phyloP scores from a whole-genome alignment of 2,888 invertebrate species.

The Cantharis nigra region DNA sequence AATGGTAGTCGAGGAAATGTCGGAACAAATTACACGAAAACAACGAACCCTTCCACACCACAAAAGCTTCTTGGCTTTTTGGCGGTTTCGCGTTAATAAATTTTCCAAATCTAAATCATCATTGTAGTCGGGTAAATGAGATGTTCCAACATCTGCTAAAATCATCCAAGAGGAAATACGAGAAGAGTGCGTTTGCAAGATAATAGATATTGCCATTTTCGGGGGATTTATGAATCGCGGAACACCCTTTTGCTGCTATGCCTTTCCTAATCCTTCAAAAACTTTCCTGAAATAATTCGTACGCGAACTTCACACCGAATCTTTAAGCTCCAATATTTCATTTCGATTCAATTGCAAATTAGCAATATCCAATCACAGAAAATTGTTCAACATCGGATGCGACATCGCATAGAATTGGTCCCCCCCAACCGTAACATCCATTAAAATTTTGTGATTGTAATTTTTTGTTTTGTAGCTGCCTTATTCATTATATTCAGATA shows the following conservation, averaged over 20 bases:
- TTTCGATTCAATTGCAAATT: background rate
- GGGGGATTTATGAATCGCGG: conserved; percentile 15
- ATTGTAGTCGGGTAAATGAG: conserved; percentile 4
- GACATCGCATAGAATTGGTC: too few species aligned
- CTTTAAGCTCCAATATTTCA: background rate
- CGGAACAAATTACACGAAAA: background rate
- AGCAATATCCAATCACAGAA: background rate
- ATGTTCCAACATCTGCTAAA: conserved; percentile 14
- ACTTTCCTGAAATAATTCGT: background rate
- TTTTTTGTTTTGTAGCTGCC: too few species aligned
- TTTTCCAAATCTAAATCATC: background rate
- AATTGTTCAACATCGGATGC: too few species aligned
- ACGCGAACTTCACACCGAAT: background rate
- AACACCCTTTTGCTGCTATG: conserved; percentile 2
- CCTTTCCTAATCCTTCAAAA: background rate
- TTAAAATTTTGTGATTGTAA: too few species aligned
- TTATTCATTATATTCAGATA: too few species aligned
- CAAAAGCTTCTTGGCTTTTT: background rate
- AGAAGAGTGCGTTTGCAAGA: conserved; percentile 10
- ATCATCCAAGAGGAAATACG: conserved; percentile 10
- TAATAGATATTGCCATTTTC: conserved; percentile 13
- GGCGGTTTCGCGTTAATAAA: background rate
- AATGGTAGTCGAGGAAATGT: background rate
- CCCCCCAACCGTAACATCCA: too few species aligned
- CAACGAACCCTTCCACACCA: background rate